Evolutionary conservation across 2,888 invertebrate genomes (phyloP).

Genomic region (Sphecodes monilicornis): DNA sequence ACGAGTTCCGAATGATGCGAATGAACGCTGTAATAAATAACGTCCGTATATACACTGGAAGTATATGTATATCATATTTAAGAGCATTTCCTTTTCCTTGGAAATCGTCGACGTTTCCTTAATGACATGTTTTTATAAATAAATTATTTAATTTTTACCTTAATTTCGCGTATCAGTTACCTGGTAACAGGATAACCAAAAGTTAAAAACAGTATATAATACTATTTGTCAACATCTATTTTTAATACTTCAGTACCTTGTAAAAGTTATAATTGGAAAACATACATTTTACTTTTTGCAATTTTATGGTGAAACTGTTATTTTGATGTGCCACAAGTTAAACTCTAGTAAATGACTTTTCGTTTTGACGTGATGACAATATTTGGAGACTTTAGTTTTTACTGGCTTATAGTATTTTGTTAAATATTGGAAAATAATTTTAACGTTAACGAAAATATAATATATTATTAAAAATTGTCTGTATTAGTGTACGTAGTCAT

Average conservation of each 20-base stretch:
- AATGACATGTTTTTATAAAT: background rate
- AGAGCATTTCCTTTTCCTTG: background rate
- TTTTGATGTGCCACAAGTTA: background rate
- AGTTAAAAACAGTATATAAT: too few species aligned
- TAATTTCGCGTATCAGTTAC: background rate
- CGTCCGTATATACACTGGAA: slow-evolving; percentile 25
- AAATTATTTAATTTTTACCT: background rate
- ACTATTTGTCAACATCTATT: background rate
- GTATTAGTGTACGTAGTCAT: too few species aligned
- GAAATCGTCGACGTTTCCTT: background rate
- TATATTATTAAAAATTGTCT: background rate
- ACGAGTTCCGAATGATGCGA: slow-evolving; percentile 44
- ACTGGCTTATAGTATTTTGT: background rate
- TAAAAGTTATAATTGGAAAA: slow-evolving; percentile 1
- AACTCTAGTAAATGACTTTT: background rate
- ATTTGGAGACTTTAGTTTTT: background rate
- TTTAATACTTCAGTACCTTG: background rate
- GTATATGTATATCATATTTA: background rate
- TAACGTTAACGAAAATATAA: background rate
- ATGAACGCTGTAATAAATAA: slow-evolving; percentile 50
- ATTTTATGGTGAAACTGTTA: background rate
- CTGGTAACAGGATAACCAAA: too few species aligned
- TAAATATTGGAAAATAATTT: background rate
- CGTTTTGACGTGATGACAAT: background rate
- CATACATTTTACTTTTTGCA: background rate